Evolutionary conservation across 2,113 vertebrate genomes (phyloP), one percentile per base, ranked within the genome.

Genomic region (Leptobrachium leishanense): DNA sequence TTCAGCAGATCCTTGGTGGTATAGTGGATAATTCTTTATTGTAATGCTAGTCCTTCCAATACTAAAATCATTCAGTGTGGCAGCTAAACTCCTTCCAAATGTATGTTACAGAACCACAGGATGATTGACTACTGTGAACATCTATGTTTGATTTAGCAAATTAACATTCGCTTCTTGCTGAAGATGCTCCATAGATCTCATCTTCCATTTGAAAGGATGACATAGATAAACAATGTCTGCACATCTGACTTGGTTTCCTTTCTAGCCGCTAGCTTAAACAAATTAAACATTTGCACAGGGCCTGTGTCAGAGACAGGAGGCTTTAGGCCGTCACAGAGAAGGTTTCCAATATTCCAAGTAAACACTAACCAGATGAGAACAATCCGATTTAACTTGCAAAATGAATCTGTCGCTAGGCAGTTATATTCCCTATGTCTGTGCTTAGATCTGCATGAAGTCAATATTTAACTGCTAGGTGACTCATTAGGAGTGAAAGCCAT

Each of bases 91-190:
- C 55, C 10, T 12, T 15, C 4, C 65, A 68, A 65, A 76, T 68
- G 53, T 62, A 41, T 50, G 57, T 63, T 65, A 72, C 43, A 73
- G 77, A 67, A 57, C 46, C 15, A 43, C 44, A 10, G 62, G 46
- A 46, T 46, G 70, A 67, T 79, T 40, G 64, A 41, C 70, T 62
- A 72, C 59, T 13, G 81, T 46, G 53, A 81, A 83, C 15, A 66
- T 5, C 20, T 72, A 10, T 82, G 80, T 86, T 85, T 84, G 11
- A 83, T 79, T 86, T 74, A 65, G 3, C 79, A 72, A 77, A 71
- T 79, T 82, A 70, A 13, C 9, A 46, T 73, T 59, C 42, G 44
- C 8, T 73, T 67, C 41, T 50, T 68, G 11, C 44, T 43, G 62
- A 83, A 65, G 81, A 59, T 42, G 15, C 10, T 67, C 39, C 10